Base-by-base conservation (phyloP, 2,113 vertebrate genomes). In the Circaetus gallicus region DNA sequence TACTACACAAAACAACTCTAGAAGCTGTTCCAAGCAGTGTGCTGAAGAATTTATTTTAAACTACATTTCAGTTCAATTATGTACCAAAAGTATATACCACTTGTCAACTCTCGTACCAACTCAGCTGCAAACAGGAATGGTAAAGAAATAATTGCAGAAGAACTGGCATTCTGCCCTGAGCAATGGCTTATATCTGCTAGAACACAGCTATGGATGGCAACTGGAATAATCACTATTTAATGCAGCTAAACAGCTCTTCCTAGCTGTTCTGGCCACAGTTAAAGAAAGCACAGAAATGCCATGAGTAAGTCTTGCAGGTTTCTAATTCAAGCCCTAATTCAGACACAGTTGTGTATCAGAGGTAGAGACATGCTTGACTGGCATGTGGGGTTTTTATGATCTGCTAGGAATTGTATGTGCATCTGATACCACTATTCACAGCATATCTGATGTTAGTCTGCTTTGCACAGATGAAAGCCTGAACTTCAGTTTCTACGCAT, bases 241-340 rank as follows among this genome's bases (percentile, higher is more conserved):
- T 6, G 76, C 67, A 55, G 34, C 56, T 40, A 7, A 24, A 4
- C 53, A 52, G n/a, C 36, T 29, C 79, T 63, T 86, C 58, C 34
- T 36, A 8, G 9, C 45, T 78, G 59, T 52, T 22, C 32, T 24
- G 45, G 58, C 58, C 71, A 24, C 28, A 9, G 47, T 25, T 56
- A 5, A 53, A 43, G 32, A n/a, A 53, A 80, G 49, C 4, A 1
- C 50, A 86, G 42, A 20, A 66, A 24, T 2, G 21, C 52, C 4
- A 0, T 1, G 5, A 7, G 5, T 8, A 16, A 31, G 18, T 4
- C 80, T 49, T 4, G 0, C 16, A 13, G n/a, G 42, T 8, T 56
- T 29, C 67, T 47, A 5, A 32, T 21, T 20, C 19, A 6, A 77
- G 63, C 53, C 31, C 42, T 16, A 11, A 24, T 25, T 6, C 53